Base-by-base conservation (phyloP, 2,113 vertebrate species). In the Heterocephalus glaber region DNA sequence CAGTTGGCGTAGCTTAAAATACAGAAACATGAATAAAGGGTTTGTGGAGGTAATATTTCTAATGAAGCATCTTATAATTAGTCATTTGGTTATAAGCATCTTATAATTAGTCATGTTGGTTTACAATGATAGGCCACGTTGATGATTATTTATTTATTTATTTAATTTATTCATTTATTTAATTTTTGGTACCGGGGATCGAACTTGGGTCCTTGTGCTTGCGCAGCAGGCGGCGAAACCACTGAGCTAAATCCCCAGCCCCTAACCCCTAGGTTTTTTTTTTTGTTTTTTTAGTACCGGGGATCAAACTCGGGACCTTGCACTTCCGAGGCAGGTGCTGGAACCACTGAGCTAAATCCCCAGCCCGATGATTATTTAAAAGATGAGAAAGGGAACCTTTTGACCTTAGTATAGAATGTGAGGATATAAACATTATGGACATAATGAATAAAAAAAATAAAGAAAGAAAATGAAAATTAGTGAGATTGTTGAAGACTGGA, bases 71-170 rank as follows among this genome's bases (percentile, higher is more conserved):
- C 38, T 95, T 83, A 38, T 5, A 80, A 61, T 76, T 14, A 68
- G 2, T 0, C 4, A 61, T 86, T 41, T 28, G 6, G 4, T 58
- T 33, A 13, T 77, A 86, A 68, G 24, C 30, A 58, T 65, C 38
- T 95, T 83, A 38, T 5, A 80, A 61, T 76, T 14, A 68, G 2
- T 0, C 4, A 61, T 16, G 7, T 14, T 94, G 66, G 1, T 52
- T 22, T 90, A n/a, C 77, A 44, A 2, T 83, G 44, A 94, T n/a
- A 86, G 76, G 14, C 17, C 5, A 3, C 26, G 41, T 8, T 89
- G n/a, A 81, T 54, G 54, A 85, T 41, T 80, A 86, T 83, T 94
- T 82, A 60, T n/a, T n/a, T n/a, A n/a, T n/a, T n/a, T n/a, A n/a
- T n/a, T n/a, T n/a, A n/a, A n/a, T n/a, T n/a, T n/a, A n/a, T n/a